Conservation (phyloP, 2,113 vertebrate species). For the Saccopteryx bilineata region DNA sequence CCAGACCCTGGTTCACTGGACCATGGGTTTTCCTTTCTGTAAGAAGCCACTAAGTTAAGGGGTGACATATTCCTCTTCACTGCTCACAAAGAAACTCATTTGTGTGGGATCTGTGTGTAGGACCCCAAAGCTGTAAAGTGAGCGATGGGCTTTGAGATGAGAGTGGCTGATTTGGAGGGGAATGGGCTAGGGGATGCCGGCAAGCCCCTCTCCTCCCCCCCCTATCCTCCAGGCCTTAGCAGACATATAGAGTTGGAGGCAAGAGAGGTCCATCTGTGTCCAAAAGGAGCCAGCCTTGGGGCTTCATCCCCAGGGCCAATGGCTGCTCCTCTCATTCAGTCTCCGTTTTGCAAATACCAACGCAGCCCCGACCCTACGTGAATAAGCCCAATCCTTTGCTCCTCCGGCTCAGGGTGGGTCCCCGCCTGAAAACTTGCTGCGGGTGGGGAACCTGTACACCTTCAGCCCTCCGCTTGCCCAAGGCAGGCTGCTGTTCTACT, state of each 20-base stretch:
- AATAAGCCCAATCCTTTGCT: neutral
- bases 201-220: fast-evolving
- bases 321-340: neutral
- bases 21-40: neutral
- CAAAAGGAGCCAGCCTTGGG: neutral
- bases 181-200: fast-evolving
- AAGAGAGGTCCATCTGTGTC: neutral
- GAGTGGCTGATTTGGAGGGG: neutral
- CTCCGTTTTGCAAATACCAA: neutral
- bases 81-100: slow-evolving; percentile 23
- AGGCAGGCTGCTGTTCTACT: neutral
- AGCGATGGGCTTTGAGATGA: neutral
- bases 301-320: neutral
- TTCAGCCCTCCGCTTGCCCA: neutral
- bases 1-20: neutral
- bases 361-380: fast-evolving
- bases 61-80: neutral
- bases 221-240: neutral
- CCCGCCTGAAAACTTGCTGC: neutral
- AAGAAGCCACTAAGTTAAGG: neutral
- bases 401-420: neutral
- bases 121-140: slow-evolving; percentile 11
- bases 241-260: neutral
- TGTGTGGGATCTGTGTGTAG: neutral
- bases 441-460: slow-evolving; percentile 58